Evolutionary conservation across 2,888 invertebrate genomes (phyloP).

Genomic region (Portevinia maculata): DNA sequence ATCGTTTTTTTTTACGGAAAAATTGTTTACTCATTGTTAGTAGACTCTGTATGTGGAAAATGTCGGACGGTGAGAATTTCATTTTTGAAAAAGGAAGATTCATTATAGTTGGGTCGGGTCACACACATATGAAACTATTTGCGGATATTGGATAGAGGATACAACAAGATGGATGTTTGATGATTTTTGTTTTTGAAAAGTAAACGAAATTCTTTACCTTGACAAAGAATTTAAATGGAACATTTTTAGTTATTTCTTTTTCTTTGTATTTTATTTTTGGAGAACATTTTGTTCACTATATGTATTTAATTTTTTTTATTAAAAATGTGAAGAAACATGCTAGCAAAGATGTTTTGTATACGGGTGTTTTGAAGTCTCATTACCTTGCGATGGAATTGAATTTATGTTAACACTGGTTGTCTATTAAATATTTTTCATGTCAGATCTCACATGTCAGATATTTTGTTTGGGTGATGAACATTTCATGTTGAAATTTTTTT

Average conservation of each 20-base stretch:
- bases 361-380: too few relatives aligned
- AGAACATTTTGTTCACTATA: too few relatives aligned
- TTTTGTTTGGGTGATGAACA: too few relatives aligned
- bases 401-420: neutral
- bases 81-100: conserved; percentile 13
- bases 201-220: conserved; percentile 19
- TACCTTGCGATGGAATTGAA: neutral
- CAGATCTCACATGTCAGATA: too few relatives aligned
- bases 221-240: conserved; percentile 19
- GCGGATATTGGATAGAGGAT: neutral
- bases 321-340: too few relatives aligned
- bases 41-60: neutral
- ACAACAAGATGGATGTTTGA: neutral
- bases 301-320: too few relatives aligned
- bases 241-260: too few relatives aligned
- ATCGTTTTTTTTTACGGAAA: neutral
- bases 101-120: conserved; percentile 26
- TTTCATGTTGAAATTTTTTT: too few relatives aligned
- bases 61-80: neutral
- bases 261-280: too few relatives aligned
- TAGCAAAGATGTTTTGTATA: neutral
- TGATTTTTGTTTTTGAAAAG: too few relatives aligned
- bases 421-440: neutral
- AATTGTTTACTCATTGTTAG: conserved; percentile 15
- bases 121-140: conserved; percentile 5